These are phyloP conservation scores for Trichopria drosophilae DNA, from an alignment of 2,888 invertebrate genomes.

Conservation along the genomic window DNA sequence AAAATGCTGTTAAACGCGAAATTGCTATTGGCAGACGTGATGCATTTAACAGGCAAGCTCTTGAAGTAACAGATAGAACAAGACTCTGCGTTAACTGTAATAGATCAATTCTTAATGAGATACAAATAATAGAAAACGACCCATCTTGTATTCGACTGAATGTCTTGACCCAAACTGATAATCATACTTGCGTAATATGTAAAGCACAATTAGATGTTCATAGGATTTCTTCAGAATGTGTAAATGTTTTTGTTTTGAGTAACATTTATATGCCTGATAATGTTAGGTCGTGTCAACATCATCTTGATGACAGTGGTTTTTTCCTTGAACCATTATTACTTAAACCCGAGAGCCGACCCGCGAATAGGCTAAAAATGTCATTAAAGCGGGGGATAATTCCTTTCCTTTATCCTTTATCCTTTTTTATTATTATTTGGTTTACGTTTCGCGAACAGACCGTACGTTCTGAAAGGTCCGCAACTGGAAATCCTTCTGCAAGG, in stretches of 20 bases:
- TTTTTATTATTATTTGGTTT: slow-evolving; percentile 21
- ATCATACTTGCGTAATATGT: slow-evolving; percentile 20
- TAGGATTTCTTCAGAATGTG: slow-evolving; percentile 21
- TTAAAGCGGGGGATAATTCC: too few species aligned
- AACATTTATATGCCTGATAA: slow-evolving; percentile 15
- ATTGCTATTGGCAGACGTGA: slow-evolving; percentile 1
- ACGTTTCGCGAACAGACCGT: slow-evolving; percentile 22
- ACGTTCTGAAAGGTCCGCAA: slow-evolving; percentile 16
- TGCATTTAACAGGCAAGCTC: too few species aligned
- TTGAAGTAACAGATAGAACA: slow-evolving; percentile 8
- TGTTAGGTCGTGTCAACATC: slow-evolving; percentile 13
- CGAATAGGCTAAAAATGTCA: too few species aligned
- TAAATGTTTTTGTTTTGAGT: slow-evolving; percentile 15
- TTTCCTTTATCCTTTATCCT: too few species aligned
- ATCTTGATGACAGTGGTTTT: slow-evolving; percentile 11
- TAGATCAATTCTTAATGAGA: slow-evolving; percentile 17
- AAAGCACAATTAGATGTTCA: slow-evolving; percentile 21
- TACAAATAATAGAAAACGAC: slow-evolving; percentile 10
- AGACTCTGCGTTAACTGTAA: slow-evolving; percentile 24
- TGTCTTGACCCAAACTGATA: slow-evolving; percentile 23
- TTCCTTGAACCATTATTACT: slow-evolving; percentile 2
- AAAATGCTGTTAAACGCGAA: slow-evolving; percentile 1
- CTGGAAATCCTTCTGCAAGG: slow-evolving; percentile 5
- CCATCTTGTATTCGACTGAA: slow-evolving; percentile 21
- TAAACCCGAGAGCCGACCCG: too few species aligned